These are phyloP conservation scores for Ptiloglossa arizonensis DNA, from an alignment of 1,140 invertebrate species.

Conservation along the genomic window DNA sequence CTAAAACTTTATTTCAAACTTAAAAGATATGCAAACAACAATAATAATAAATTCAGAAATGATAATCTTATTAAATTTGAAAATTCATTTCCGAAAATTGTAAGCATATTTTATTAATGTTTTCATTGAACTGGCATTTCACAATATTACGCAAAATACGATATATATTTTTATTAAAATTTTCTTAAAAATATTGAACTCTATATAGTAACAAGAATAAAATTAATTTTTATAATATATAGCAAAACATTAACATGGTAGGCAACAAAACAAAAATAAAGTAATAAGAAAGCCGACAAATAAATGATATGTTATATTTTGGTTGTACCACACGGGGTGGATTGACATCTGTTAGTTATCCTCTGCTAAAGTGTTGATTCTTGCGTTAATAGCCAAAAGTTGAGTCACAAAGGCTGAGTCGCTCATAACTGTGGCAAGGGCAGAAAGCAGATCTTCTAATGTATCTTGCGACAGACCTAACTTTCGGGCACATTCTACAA, in stretches of 20 bases:
- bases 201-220: slow-evolving; percentile 30
- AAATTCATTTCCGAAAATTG: neutral
- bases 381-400: slow-evolving; percentile 87
- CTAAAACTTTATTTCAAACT: neutral
- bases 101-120: slow-evolving; percentile 13
- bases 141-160: slow-evolving; percentile 14
- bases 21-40: slow-evolving; percentile 1
- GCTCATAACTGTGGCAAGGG: slow-evolving; percentile 86
- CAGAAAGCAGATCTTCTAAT: slow-evolving; percentile 84
- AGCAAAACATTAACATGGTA: slow-evolving; percentile 47
- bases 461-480: slow-evolving; percentile 85
- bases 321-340: slow-evolving; percentile 61
- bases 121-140: slow-evolving; percentile 34
- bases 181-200: slow-evolving; percentile 21
- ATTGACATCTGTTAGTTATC: slow-evolving; percentile 84
- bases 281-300: slow-evolving; percentile 75
- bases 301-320: slow-evolving; percentile 68
- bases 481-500: slow-evolving; percentile 87
- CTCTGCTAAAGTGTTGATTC: slow-evolving; percentile 88
- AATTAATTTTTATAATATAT: slow-evolving; percentile 36
- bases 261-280: slow-evolving; percentile 70
- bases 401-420: slow-evolving; percentile 88
- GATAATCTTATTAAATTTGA: neutral
- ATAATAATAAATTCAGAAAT: slow-evolving; percentile 23
- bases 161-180: slow-evolving; percentile 20